Conservation (phyloP, 2,113 vertebrate genomes). For the Thunnus maccoyii region DNA sequence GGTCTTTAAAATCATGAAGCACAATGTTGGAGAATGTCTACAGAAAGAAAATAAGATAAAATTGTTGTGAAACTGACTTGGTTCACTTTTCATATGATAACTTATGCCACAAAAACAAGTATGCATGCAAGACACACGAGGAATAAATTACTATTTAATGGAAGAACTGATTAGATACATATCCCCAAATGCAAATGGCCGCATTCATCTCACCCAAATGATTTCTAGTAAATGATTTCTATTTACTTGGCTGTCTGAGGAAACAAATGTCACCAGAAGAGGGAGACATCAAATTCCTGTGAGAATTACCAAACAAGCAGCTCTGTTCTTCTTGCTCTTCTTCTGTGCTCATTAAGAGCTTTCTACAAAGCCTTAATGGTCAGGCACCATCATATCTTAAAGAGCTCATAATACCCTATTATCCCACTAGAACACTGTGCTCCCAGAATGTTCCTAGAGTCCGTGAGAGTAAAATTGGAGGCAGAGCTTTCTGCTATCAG, state of each 20-base stretch:
- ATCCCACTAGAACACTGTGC: background rate
- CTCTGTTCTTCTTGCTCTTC: constrained; percentile 18
- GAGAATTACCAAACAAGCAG: constrained; percentile 32
- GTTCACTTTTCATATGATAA: background rate
- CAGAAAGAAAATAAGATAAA: background rate
- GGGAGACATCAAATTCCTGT: constrained; percentile 62
- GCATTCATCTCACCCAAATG: background rate
- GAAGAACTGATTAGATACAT: background rate
- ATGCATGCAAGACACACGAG: background rate
- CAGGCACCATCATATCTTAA: background rate
- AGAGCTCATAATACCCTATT: constrained; percentile 1
- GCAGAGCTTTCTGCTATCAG: background rate
- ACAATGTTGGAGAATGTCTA: background rate
- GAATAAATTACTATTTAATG: background rate
- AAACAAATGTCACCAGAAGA: constrained; percentile 55
- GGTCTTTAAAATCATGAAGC: background rate
- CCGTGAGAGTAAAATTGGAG: background rate
- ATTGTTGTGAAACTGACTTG: background rate
- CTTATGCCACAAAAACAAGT: background rate
- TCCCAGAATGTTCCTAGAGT: constrained; percentile 3
- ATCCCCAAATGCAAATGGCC: background rate
- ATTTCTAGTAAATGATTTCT: background rate
- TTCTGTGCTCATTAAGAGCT: background rate
- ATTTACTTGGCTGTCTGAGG: constrained; percentile 26
- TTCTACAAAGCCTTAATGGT: background rate